phyloP scores from a whole-genome alignment of 1,140 invertebrate genomes.

The Leptinotarsa undecemlineata region DNA sequence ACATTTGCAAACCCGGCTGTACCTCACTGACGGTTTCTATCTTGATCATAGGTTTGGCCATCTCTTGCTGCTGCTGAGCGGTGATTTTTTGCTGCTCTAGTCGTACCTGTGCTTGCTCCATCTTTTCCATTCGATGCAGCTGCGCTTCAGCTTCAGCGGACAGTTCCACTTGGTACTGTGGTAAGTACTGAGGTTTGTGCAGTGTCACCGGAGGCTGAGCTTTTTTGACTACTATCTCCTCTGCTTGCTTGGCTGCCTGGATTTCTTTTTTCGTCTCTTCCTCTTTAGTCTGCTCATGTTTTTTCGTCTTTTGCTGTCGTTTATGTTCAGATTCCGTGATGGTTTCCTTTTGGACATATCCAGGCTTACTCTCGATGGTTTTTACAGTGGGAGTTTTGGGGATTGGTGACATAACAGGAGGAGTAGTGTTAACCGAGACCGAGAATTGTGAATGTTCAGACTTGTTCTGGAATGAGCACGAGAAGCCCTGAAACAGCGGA shows the following conservation, averaged over 20 bases:
- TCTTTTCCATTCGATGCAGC: constrained; percentile 41
- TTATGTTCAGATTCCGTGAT: constrained; percentile 36
- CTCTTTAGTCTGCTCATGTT: constrained; percentile 21
- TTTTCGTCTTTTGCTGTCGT: constrained; percentile 24
- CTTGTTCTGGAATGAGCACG: constrained; percentile 47
- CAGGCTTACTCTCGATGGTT: constrained; percentile 33
- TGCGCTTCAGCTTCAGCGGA: constrained; percentile 44
- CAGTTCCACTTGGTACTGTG: constrained; percentile 47
- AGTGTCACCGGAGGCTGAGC: constrained; percentile 55
- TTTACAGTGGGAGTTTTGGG: constrained; percentile 34
- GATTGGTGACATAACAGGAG: constrained; percentile 37
- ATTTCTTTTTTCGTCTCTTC: constrained; percentile 29
- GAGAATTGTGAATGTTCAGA: constrained; percentile 45
- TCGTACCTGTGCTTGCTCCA: constrained; percentile 33
- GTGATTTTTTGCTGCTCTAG: constrained; percentile 34
- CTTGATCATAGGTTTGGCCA: constrained; percentile 39
- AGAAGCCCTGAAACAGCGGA: constrained; percentile 46
- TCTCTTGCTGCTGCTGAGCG: constrained; percentile 7
- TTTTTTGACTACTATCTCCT: constrained; percentile 46
- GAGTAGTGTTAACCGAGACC: constrained; percentile 43
- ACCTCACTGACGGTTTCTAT: constrained; percentile 33
- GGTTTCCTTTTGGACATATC: constrained; percentile 32
- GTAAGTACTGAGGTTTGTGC: constrained; percentile 59
- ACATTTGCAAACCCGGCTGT: constrained; percentile 42
- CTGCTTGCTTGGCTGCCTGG: constrained; percentile 42